Percentiles rank a stretch among this genome's conserved stretches.
Conservation (phyloP, 1,140 invertebrate genomes). For the Tetramorium alpestre region DNA sequence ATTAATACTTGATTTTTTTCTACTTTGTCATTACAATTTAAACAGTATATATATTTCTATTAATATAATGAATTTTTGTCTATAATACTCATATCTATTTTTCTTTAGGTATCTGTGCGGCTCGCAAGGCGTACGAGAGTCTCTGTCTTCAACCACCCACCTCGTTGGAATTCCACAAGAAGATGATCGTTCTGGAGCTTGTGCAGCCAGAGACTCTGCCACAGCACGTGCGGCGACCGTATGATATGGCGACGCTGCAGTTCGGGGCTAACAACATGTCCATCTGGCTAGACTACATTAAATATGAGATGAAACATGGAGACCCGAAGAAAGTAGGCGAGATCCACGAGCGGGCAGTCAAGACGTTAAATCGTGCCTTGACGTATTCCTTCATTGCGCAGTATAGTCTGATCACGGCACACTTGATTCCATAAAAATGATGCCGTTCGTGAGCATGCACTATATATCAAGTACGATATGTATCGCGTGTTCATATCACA, state of each 20-base stretch:
- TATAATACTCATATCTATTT: slow-evolving; percentile 8
- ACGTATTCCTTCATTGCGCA: slow-evolving; percentile 81
- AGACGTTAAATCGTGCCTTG: slow-evolving; percentile 80
- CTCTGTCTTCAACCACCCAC: slow-evolving; percentile 82
- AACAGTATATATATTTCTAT: not conserved
- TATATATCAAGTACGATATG: not conserved
- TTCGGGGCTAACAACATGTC: slow-evolving; percentile 86
- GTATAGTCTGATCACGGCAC: slow-evolving; percentile 78
- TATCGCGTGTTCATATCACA: not conserved
- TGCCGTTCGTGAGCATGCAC: not conserved
- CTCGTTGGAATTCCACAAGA: slow-evolving; percentile 85
- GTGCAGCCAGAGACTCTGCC: slow-evolving; percentile 81
- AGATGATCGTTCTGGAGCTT: slow-evolving; percentile 86
- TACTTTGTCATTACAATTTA: slow-evolving; percentile 2
- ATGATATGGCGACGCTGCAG: slow-evolving; percentile 84
- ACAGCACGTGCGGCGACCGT: slow-evolving; percentile 80
- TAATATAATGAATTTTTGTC: slow-evolving; percentile 20
- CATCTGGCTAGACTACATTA: slow-evolving; percentile 88
- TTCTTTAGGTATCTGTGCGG: slow-evolving; percentile 81
- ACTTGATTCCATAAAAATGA: slow-evolving; percentile 66
- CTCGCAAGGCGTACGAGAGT: slow-evolving; percentile 83
- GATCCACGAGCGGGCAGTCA: slow-evolving; percentile 85
- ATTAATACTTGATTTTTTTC: not conserved
- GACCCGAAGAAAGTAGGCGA: slow-evolving; percentile 81
- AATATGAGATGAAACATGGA: slow-evolving; percentile 86